Evolutionary conservation across 2,797 vertebrate species (phyloP), one percentile per base, ranked within the genome.

Genomic region (Bryconaethiops microstoma): DNA sequence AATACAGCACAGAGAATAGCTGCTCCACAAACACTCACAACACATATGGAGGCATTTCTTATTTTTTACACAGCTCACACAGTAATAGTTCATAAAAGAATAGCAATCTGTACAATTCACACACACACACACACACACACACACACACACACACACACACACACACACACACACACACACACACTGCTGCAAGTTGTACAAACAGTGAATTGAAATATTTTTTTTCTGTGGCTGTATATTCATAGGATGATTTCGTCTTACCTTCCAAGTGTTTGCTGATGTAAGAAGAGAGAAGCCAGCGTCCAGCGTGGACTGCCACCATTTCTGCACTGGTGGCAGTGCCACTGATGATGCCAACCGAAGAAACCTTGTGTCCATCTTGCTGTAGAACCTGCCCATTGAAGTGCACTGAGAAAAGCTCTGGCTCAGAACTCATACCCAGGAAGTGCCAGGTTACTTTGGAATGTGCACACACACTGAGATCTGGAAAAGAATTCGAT

Each of bases 341-440:
- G 54, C 96, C 95, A 21, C 94, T 96, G 87, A 96, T 94, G 9
- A 99, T 93, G 5, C 93, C 95, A 79, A 98, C 75, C 0, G 96
- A 89, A 0, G 98, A 96, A 79, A 97, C 88, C 87, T 94, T 95
- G n/a, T 84, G 96, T 0, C 86, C 92, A 0, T 78, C 87, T 45
- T 98, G 94, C 83, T 95, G 92, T 87, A 99, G 88, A 82, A 96
- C 95, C 71, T 99, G 97, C 0, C 97, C 97, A 1, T 96, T 97
- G 88, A 99, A 91, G 72, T 99, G 98, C 78, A 99, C 90, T 0
- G 98, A 97, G 90, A 99, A 99, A 9, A 97, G 85, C 90, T 99
- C 98, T 0, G 96, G 92, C 70, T 94, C 90, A 0, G 96, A 97
- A 88, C 96, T 98, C 96, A 99, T 98, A 8, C 94, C 97, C 83